Percentiles rank a stretch among this genome's conserved stretches.
phyloP scores from a whole-genome alignment of 1,140 invertebrate genomes.

The Nasonia vitripennis region DNA sequence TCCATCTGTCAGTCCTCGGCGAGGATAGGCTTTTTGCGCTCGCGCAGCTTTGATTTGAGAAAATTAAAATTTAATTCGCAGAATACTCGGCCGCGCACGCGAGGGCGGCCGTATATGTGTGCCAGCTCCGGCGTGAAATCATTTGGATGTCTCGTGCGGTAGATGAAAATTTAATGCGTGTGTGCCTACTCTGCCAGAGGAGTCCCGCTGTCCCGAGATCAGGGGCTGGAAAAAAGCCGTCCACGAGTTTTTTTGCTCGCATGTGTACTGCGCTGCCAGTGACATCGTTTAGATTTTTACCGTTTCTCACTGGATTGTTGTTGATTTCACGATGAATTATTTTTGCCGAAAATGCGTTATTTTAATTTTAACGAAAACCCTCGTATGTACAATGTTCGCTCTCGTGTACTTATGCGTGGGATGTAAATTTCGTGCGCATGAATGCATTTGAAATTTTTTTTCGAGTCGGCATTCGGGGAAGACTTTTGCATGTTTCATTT shows the following conservation, averaged over 20 bases:
- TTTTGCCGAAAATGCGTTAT: too few species aligned
- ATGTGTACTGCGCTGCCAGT: not conserved
- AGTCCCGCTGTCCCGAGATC: not conserved
- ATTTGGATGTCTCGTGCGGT: constrained; percentile 53
- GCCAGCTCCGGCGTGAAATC: constrained; percentile 55
- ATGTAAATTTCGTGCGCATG: too few species aligned
- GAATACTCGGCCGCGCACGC: constrained; percentile 6
- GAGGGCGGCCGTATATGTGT: not conserved
- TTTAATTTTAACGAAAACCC: too few species aligned
- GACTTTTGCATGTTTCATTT: too few species aligned
- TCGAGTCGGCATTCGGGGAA: too few species aligned
- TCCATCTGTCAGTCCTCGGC: too few species aligned
- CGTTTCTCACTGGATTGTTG: too few species aligned
- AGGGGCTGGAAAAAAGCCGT: not conserved
- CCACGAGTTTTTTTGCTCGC: not conserved
- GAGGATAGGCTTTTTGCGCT: not conserved
- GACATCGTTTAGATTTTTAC: constrained; percentile 3
- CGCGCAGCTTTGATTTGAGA: constrained; percentile 32
- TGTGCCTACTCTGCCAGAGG: not conserved
- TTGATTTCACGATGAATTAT: too few species aligned
- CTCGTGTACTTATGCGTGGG: too few species aligned
- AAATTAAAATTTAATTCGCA: constrained; percentile 50
- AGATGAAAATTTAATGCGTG: constrained; percentile 57
- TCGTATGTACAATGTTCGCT: too few species aligned
- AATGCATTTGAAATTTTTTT: too few species aligned